A percentile compares a stretch with the other conserved stretches of the same genome.
Evolutionary conservation across 2,797 vertebrate species (phyloP).

Genomic region (Hydrophis major): DNA sequence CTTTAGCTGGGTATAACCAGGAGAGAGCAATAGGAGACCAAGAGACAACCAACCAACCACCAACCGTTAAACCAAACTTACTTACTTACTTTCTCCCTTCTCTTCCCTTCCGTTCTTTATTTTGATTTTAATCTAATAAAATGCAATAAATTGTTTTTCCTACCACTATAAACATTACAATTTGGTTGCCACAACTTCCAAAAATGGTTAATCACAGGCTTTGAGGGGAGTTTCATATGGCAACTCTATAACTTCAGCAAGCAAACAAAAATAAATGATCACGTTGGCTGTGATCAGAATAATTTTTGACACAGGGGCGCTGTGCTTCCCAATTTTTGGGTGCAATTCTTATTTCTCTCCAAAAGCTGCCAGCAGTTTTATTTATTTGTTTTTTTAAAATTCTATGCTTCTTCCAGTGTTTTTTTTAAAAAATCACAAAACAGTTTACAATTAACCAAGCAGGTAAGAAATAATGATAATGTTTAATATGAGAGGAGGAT

Average conservation of each 20-base stretch:
- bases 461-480: background rate
- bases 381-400: background rate
- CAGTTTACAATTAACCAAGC: background rate
- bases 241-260: background rate
- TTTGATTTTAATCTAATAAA: background rate
- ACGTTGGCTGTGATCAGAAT: background rate
- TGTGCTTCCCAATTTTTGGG: background rate
- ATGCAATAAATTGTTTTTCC: background rate
- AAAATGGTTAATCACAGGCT: background rate
- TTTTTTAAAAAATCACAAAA: background rate
- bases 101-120: background rate
- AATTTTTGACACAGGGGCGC: background rate
- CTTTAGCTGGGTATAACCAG: background rate
- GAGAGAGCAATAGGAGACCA: background rate
- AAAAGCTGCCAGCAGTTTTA: background rate
- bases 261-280: background rate
- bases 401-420: background rate
- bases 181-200: background rate
- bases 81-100: background rate
- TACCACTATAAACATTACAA: background rate
- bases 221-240: background rate
- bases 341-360: background rate
- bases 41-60: background rate
- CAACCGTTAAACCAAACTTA: background rate
- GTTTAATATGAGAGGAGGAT: background rate